phyloP scores from a whole-genome alignment of 2,113 vertebrate genomes.

The Chaenogobius annularis region DNA sequence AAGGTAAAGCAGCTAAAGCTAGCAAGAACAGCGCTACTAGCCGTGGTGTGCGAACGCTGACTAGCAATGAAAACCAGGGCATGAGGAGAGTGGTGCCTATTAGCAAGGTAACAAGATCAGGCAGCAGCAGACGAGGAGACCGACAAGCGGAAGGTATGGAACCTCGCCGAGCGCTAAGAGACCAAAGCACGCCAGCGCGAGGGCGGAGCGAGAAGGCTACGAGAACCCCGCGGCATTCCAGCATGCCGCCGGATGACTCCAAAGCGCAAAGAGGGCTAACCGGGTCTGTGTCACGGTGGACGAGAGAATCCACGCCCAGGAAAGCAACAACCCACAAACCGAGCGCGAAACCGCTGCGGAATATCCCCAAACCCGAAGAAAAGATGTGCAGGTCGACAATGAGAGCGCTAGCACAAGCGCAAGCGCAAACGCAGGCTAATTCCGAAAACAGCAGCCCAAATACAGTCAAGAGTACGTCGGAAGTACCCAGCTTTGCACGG shows the following conservation, averaged over 20 bases:
- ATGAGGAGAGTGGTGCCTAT: conserved; percentile 93
- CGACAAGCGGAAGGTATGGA: conserved; percentile 68
- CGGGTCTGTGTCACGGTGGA: conserved; percentile 62
- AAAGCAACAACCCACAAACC: conserved; percentile 81
- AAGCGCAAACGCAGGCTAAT: conserved; percentile 51
- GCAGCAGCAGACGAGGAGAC: conserved; percentile 73
- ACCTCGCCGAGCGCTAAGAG: conserved; percentile 69
- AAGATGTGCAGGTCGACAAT: conserved; percentile 86
- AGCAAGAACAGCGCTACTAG: conserved; percentile 32
- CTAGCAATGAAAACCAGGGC: conserved; percentile 82
- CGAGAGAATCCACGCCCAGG: conserved; percentile 71
- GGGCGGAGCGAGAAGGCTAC: conserved; percentile 73
- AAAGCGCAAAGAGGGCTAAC: conserved; percentile 71
- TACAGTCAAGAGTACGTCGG: conserved; percentile 53
- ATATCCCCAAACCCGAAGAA: conserved; percentile 81
- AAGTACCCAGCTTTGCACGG: conserved; percentile 86
- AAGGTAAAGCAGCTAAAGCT: conserved; percentile 72
- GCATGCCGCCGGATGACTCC: conserved; percentile 81
- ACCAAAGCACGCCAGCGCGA: conserved; percentile 79
- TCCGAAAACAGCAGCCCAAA: conserved; percentile 70
- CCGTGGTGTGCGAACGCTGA: conserved; percentile 79
- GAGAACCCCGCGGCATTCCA: conserved; percentile 78
- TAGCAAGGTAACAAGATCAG: conserved; percentile 74
- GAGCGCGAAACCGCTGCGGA: conserved; percentile 84
- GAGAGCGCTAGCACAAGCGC: conserved; percentile 73